Conservation (phyloP, 2,888 invertebrate species). For the Perdita meconis region DNA sequence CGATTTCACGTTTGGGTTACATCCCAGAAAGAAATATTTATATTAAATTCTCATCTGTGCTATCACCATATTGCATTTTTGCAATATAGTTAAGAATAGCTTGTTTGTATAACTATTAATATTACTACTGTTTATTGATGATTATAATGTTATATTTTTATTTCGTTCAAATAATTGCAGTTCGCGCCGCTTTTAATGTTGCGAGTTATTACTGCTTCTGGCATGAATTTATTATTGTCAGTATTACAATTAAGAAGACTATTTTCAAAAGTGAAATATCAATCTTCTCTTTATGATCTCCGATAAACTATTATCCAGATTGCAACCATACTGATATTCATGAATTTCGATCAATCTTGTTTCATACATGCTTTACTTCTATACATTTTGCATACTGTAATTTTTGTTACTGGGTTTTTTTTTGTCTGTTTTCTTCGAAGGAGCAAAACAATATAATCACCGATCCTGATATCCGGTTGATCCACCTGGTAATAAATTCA, state of each 20-base stretch:
- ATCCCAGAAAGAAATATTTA: constrained; percentile 32
- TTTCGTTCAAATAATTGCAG: constrained; percentile 54
- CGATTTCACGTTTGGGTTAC: constrained; percentile 37
- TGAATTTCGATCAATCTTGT: constrained; percentile 22
- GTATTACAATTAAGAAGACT: constrained; percentile 49
- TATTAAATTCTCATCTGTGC: constrained; percentile 47
- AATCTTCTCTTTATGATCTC: constrained; percentile 35
- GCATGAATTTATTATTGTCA: constrained; percentile 61
- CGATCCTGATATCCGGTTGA: constrained; percentile 25
- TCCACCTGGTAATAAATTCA: constrained; percentile 58
- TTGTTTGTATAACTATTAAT: constrained; percentile 56
- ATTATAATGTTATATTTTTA: constrained; percentile 55
- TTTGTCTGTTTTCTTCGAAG: constrained; percentile 13
- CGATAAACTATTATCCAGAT: constrained; percentile 10
- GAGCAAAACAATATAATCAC: constrained; percentile 22
- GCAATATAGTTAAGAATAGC: constrained; percentile 62
- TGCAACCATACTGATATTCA: constrained; percentile 16
- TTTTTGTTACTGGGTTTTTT: constrained; percentile 35
- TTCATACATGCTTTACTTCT: constrained; percentile 28
- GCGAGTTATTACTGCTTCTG: constrained; percentile 47
- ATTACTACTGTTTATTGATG: constrained; percentile 50
- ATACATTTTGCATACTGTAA: constrained; percentile 24
- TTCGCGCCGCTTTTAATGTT: constrained; percentile 49
- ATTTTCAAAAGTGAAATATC: constrained; percentile 32
- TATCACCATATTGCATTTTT: constrained; percentile 55